A percentile compares a stretch with the other conserved stretches of the same genome.
phyloP scores from a whole-genome alignment of 2,113 vertebrate genomes.

The Microcebus jonahi region DNA sequence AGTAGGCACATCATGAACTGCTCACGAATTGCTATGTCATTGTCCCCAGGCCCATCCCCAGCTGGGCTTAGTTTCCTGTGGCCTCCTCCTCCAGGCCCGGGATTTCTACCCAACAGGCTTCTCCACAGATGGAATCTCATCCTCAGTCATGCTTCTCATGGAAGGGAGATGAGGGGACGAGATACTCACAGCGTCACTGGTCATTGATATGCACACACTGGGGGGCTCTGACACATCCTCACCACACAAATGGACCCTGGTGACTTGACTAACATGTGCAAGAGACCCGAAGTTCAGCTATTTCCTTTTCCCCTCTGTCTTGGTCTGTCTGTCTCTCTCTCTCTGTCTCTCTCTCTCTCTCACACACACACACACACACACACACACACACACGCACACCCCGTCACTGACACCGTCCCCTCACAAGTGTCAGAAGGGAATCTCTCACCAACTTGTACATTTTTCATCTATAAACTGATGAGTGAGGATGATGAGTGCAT shows the following conservation, averaged over 20 bases:
- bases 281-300: neutral
- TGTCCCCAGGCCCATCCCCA: neutral
- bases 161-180: neutral
- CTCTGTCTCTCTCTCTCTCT: too few species aligned
- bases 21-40: constrained; percentile 43
- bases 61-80: neutral
- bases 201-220: neutral
- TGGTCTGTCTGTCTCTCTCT: neutral
- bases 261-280: neutral
- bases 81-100: neutral
- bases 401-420: neutral
- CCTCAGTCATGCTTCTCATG: neutral
- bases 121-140: constrained; percentile 13
- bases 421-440: neutral
- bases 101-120: constrained; percentile 33
- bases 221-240: constrained; percentile 27
- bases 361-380: neutral
- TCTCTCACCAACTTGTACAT: neutral
- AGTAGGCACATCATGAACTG: neutral
- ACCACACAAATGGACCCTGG: neutral
- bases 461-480: constrained; percentile 43
- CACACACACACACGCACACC: neutral
- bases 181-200: neutral
- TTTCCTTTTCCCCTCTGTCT: neutral
- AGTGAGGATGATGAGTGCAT: neutral